phyloP scores from a whole-genome alignment of 2,797 vertebrate genomes.

The Eutrigla gurnardus region DNA sequence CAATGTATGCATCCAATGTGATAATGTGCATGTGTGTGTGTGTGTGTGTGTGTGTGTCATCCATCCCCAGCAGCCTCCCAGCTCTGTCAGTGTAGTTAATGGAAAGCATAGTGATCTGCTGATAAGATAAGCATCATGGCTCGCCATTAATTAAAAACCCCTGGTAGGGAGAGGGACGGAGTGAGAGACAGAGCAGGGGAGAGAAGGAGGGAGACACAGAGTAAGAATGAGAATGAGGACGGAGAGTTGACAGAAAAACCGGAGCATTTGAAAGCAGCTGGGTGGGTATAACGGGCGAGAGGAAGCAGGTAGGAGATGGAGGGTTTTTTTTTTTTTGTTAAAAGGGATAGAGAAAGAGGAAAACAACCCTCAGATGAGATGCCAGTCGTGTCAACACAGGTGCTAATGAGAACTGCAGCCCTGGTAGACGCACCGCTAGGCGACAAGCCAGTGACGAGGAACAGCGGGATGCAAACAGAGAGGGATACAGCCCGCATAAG shows the following conservation, averaged over 20 bases:
- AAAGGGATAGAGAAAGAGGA: slow-evolving; percentile 20
- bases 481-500: slow-evolving; percentile 30
- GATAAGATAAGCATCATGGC: slow-evolving; percentile 84
- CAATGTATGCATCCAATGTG: slow-evolving; percentile 11
- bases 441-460: slow-evolving; percentile 48
- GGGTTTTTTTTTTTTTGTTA: neutral
- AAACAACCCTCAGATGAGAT: slow-evolving; percentile 68
- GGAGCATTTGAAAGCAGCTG: slow-evolving; percentile 21
- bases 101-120: slow-evolving; percentile 79
- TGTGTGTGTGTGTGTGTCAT: slow-evolving; percentile 43
- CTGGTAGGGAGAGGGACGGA: slow-evolving; percentile 61
- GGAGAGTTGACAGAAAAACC: slow-evolving; percentile 17
- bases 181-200: slow-evolving; percentile 41
- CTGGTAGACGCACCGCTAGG: slow-evolving; percentile 48
- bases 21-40: neutral
- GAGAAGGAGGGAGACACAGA: slow-evolving; percentile 21
- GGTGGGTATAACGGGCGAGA: slow-evolving; percentile 16
- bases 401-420: slow-evolving; percentile 66
- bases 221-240: slow-evolving; percentile 37
- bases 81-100: slow-evolving; percentile 75
- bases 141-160: slow-evolving; percentile 83
- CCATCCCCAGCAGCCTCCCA: slow-evolving; percentile 68
- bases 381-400: slow-evolving; percentile 68
- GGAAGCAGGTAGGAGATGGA: slow-evolving; percentile 27
- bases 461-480: slow-evolving; percentile 52